These are phyloP conservation scores for Ceraclea dissimilis DNA, from an alignment of 2,888 invertebrate species.

Conservation along the genomic window DNA sequence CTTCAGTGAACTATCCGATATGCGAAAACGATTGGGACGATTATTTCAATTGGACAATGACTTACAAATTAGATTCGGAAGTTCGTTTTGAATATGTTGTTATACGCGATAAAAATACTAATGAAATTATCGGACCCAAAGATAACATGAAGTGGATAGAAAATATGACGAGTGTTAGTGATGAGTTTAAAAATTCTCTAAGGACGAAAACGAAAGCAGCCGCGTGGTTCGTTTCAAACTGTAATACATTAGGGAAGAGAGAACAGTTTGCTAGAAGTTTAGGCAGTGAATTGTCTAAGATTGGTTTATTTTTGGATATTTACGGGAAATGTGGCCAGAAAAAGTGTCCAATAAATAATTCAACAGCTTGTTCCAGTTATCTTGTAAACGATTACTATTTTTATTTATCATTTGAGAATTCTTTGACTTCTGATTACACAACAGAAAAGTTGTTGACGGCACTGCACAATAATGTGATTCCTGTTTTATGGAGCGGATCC, in stretches of 20 bases:
- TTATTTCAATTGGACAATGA: slow-evolving; percentile 39
- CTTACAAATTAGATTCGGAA: slow-evolving; percentile 38
- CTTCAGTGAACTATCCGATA: slow-evolving; percentile 33
- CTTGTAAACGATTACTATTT: slow-evolving; percentile 35
- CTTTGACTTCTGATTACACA: slow-evolving; percentile 38
- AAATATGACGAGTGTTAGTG: neutral
- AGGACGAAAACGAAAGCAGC: slow-evolving; percentile 34
- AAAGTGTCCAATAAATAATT: slow-evolving; percentile 31
- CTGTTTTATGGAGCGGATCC: slow-evolving; percentile 59
- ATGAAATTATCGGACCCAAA: slow-evolving; percentile 10
- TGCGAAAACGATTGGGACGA: slow-evolving; percentile 32
- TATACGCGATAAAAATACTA: slow-evolving; percentile 31
- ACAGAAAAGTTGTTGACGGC: slow-evolving; percentile 39
- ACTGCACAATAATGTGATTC: slow-evolving; percentile 51
- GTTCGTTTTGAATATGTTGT: slow-evolving; percentile 33
- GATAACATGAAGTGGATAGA: slow-evolving; percentile 8
- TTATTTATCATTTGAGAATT: slow-evolving; percentile 39
- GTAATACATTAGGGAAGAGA: slow-evolving; percentile 32
- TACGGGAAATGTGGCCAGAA: slow-evolving; percentile 35
- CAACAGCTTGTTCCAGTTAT: slow-evolving; percentile 29
- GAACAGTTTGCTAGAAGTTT: slow-evolving; percentile 31
- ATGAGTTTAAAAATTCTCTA: slow-evolving; percentile 3
- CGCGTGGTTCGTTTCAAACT: slow-evolving; percentile 40
- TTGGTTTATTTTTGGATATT: slow-evolving; percentile 32
- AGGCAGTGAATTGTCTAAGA: slow-evolving; percentile 29